Evolutionary conservation across 2,797 vertebrate genomes (phyloP).

Genomic region (Mus spretus): DNA sequence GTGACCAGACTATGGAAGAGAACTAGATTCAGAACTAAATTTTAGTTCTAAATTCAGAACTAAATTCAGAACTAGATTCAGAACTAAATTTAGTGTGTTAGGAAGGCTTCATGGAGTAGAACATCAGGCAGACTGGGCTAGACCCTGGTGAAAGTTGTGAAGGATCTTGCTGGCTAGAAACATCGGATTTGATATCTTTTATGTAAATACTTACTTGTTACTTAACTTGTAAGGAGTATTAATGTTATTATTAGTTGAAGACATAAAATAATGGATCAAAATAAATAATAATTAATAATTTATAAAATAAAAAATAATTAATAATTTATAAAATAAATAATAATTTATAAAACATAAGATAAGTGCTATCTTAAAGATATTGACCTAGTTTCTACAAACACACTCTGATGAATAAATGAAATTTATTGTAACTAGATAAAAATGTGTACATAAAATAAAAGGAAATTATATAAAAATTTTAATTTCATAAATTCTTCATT

Average conservation of each 20-base stretch:
- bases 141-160: too few species aligned
- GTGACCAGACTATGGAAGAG: neutral
- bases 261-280: neutral
- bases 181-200: neutral
- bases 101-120: neutral
- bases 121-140: neutral
- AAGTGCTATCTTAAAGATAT: neutral
- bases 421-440: neutral
- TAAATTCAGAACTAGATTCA: neutral
- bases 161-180: neutral
- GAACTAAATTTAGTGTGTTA: neutral
- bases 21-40: neutral
- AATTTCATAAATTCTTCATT: constrained; percentile 15
- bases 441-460: neutral
- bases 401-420: neutral
- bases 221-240: neutral
- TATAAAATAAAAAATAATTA: too few species aligned
- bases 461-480: neutral
- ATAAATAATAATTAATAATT: neutral
- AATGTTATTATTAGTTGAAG: neutral
- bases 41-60: neutral
- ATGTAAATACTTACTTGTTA: neutral
- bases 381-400: neutral
- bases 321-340: too few species aligned
- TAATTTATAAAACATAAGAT: neutral